These are phyloP conservation scores for Eupithecia subfuscata DNA, from an alignment of 2,888 invertebrate genomes.

Conservation along the genomic window DNA sequence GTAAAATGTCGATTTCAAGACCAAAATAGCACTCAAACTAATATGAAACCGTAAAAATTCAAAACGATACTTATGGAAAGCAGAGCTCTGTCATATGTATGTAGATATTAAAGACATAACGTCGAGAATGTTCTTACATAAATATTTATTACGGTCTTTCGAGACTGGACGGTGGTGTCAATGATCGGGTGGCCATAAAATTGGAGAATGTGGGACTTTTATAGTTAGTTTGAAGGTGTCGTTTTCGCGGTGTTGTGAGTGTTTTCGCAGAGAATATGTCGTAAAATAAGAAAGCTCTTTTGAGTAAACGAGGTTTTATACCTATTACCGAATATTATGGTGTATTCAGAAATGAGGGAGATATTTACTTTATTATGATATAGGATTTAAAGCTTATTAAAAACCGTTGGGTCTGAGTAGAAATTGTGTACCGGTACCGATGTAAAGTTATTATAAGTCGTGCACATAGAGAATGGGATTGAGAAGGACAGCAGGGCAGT, in stretches of 20 bases:
- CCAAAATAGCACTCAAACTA: neutral
- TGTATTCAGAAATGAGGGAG: constrained; percentile 1
- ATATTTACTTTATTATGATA: no score
- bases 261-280: neutral
- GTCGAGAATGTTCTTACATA: constrained; percentile 66
- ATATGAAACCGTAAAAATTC: constrained; percentile 28
- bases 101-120: constrained; percentile 50
- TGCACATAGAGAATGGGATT: no score
- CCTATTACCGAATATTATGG: neutral
- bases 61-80: constrained; percentile 41
- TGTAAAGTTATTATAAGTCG: no score
- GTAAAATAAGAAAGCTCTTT: constrained; percentile 19
- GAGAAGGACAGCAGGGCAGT: no score
- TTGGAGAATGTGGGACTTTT: constrained; percentile 16
- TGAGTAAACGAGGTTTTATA: neutral
- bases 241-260: constrained; percentile 5
- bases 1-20: neutral
- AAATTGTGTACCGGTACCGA: no score
- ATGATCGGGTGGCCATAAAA: constrained; percentile 46
- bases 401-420: no score
- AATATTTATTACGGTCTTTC: constrained; percentile 74
- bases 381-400: no score
- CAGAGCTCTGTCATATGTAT: constrained; percentile 41
- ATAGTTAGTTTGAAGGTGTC: constrained; percentile 23
- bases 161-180: constrained; percentile 53